Percentiles rank a stretch among this genome's conserved stretches.
Conservation (phyloP, 2,888 invertebrate species). For the Meloe dianella region DNA sequence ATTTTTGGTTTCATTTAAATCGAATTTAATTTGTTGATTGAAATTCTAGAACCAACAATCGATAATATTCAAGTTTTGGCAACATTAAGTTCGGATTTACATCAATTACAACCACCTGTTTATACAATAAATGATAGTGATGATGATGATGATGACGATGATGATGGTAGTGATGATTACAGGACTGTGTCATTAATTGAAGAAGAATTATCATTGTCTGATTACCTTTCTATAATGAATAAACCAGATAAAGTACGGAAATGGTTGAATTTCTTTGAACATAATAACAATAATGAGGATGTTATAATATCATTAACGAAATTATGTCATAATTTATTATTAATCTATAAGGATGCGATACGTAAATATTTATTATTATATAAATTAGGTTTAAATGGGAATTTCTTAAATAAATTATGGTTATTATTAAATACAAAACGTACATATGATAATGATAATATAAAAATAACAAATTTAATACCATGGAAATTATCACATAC, state of each 20-base stretch:
- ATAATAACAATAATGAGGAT: conserved; percentile 51
- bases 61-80: conserved; percentile 67
- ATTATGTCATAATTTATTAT: conserved; percentile 83
- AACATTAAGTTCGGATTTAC: conserved; percentile 56
- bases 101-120: conserved; percentile 56
- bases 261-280: conserved; percentile 62
- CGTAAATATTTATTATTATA: conserved; percentile 77
- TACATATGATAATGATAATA: conserved; percentile 16
- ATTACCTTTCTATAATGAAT: conserved; percentile 55
- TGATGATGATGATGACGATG: conserved; percentile 62
- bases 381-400: conserved; percentile 55
- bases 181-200: conserved; percentile 60
- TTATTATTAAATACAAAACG: conserved; percentile 47
- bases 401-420: conserved; percentile 56
- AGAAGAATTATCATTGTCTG: conserved; percentile 51
- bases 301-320: conserved; percentile 56
- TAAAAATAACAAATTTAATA: conserved; percentile 47
- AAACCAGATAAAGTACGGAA: conserved; percentile 57
- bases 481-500: conserved; percentile 55
- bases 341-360: conserved; percentile 80
- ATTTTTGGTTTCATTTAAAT: background rate
- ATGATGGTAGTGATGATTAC: conserved; percentile 67
- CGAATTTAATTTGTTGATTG: conserved; percentile 44
- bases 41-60: conserved; percentile 61
- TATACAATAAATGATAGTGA: conserved; percentile 49